Base-by-base conservation (phyloP, 2,113 vertebrate genomes). In the Lagenorhynchus albirostris region DNA sequence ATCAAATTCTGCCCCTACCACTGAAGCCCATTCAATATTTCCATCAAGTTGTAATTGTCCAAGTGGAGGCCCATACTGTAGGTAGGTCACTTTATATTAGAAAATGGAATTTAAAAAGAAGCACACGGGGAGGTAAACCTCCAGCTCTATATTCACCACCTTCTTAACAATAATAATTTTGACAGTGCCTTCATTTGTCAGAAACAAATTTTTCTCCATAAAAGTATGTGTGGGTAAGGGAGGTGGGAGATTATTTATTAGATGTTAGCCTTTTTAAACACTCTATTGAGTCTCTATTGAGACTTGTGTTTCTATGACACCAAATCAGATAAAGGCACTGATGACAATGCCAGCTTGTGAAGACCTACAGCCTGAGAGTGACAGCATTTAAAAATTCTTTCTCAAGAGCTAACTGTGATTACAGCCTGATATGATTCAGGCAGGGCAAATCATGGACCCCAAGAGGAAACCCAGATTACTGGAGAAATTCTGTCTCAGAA, bases 251-350 rank as follows among this genome's bases (percentile, higher is more conserved):
- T 23, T 97, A 89, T 95, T 70, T 97, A 90, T 96, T 86, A 95
- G 71, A 96, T 91, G 33, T 60, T 80, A 85, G 29, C 41, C 65
- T 93, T 97, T 98, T 85, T 20, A 95, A 93, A 94, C 33, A n/a
- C 0, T 83, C 7, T 76, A 1, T 15, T 82, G 96, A 89, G 41
- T 41, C 41, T 41, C 41, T 41, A 41, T 41, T 36, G 90, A 73
- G 80, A 86, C 73, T 91, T 71, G 31, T 47, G 18, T 76, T 97
- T 84, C 90, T 38, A 29, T 41, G 82, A 53, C 82, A 94, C 13
- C 44, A 73, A 62, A 83, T 80, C 86, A 95, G 83, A 97, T 83
- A 86, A 15, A 89, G 85, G 21, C 41, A 94, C 83, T 38, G 29
- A 88, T 5, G 62, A 41, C 13, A 91, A 53, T 50, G 17, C 23